Evolutionary conservation across 2,888 invertebrate genomes (phyloP), one percentile per base, ranked within the genome.

Genomic region (Chironomus riparius): DNA sequence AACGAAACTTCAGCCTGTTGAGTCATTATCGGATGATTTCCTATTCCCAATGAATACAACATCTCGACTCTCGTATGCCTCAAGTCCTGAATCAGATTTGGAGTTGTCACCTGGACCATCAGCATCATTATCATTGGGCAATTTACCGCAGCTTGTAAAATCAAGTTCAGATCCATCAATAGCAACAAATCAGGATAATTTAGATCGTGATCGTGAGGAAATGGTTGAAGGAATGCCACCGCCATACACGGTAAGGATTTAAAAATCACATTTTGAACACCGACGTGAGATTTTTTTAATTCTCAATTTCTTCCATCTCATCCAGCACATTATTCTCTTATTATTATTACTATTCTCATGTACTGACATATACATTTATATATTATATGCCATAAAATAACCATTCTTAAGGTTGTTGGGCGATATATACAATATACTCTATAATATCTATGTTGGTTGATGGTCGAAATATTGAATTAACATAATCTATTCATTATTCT

Each of bases 1-100:
- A 28, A 2, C 10, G 13, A 38, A 69, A 47, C 68, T 86, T 83
- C 88, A 97, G 96, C 95, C 97, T 83, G 95, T 95, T 84, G 96
- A 97, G 86, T 94, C 95, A 84, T 88, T 97, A 84, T 95, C 96
- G 81, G 98, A 98, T 86, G 97, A 98, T 89, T 97, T 97, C 90
- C 91, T 98, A 83, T 98, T 98, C 89, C 97, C 97, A 83, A 97
- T 97, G 97, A 65, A 65, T 13, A 94, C 94, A 80, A 93, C 94
- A 82, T 91, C 95, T 84, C 92, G 96, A 83, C 88, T 97, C 80
- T 97, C 97, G 82, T 97, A 96, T 86, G 96, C 96, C 79, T 96
- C 96, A 82, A 95, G 95, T 83, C 96, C 96, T 78, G 97, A 97
- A 86, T 95, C 95, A 83, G 97, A 97, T 86, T 87, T 94, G 85